A percentile compares a stretch with the other conserved stretches of the same genome.
Conservation (phyloP, 2,113 vertebrate species). For the Tragulus kanchil region DNA sequence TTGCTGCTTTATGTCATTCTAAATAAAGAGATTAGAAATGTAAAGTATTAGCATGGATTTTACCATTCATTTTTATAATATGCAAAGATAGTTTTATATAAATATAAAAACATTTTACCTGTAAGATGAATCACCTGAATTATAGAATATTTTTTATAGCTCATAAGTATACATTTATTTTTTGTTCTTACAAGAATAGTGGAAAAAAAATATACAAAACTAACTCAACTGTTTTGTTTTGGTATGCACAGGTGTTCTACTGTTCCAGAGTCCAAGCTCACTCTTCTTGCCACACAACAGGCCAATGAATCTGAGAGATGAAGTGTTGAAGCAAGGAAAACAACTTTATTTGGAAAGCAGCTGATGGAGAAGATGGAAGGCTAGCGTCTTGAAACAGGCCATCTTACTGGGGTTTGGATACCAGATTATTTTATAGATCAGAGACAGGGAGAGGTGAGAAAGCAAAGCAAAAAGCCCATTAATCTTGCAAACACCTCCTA, state of each 20-base stretch:
- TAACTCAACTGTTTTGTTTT: neutral
- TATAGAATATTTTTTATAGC: neutral
- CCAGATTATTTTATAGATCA: too few species aligned
- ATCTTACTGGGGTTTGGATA: too few species aligned
- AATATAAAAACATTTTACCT: conserved; percentile 12
- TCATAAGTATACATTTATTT: neutral
- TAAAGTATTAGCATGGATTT: neutral
- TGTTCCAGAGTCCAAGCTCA: too few species aligned
- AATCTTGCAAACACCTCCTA: too few species aligned
- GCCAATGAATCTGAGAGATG: too few species aligned
- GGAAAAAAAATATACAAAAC: neutral
- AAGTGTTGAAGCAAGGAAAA: too few species aligned
- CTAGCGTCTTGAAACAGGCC: too few species aligned
- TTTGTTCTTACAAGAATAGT: neutral
- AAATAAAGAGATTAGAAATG: neutral
- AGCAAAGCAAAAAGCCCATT: too few species aligned
- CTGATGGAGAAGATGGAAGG: too few species aligned
- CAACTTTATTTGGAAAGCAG: too few species aligned
- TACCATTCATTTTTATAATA: neutral
- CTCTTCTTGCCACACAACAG: too few species aligned
- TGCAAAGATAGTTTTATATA: neutral
- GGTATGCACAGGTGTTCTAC: neutral
- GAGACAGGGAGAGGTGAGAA: too few species aligned
- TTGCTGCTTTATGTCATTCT: conserved; percentile 1
- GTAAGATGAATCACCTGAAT: neutral